Evolutionary conservation across 2,113 vertebrate genomes (phyloP).

Genomic region (Ginglymostoma cirratum): DNA sequence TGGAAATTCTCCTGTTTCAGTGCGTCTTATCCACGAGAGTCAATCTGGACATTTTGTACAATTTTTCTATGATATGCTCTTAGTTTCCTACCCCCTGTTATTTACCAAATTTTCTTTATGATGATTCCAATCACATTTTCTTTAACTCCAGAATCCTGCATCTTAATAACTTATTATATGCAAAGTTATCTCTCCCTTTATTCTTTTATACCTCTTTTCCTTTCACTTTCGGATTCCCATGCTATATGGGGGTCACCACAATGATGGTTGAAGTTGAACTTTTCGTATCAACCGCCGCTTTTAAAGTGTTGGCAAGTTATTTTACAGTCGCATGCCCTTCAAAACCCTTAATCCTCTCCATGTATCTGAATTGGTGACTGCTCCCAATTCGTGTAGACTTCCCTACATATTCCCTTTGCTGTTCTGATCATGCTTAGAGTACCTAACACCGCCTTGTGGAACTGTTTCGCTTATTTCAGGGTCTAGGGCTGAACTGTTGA

Average conservation of each 20-base stretch:
- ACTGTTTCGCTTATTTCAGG: background rate
- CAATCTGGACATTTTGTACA: background rate
- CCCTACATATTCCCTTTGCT: background rate
- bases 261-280: no score
- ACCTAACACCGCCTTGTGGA: background rate
- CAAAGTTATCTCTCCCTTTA: background rate
- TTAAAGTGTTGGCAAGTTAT: no score
- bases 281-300: no score
- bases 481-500: background rate
- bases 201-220: background rate
- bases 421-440: background rate
- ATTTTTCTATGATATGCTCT: background rate
- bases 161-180: background rate
- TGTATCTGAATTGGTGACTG: background rate
- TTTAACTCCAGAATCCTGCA: background rate
- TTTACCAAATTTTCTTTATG: background rate
- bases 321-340: background rate
- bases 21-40: no score
- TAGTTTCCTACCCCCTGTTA: background rate
- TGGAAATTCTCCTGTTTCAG: no score
- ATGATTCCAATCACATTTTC: background rate
- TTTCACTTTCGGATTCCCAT: no score
- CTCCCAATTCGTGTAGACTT: background rate
- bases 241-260: no score
- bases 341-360: background rate